Percentiles rank a stretch among this genome's conserved stretches.
Evolutionary conservation across 2,888 invertebrate species (phyloP).

Genomic region (Polyommatus iphigenia): DNA sequence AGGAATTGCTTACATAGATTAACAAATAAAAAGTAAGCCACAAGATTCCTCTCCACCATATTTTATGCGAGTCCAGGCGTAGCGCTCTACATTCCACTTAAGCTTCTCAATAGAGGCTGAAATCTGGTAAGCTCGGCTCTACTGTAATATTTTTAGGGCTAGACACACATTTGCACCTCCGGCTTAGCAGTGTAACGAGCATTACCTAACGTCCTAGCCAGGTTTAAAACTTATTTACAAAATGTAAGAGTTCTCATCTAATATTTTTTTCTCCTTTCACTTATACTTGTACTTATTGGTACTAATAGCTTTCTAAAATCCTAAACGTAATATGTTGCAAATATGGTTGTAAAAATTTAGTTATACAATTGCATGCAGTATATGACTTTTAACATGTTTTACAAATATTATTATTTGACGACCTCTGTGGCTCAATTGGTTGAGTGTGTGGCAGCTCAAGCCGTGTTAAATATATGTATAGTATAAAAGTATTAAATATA

Average conservation of each 20-base stretch:
- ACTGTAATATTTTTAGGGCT: slow-evolving; percentile 28
- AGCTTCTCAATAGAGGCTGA: slow-evolving; percentile 40
- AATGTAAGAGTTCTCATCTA: not conserved
- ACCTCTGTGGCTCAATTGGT: too few relatives aligned
- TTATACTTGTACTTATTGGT: not conserved
- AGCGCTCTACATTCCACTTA: slow-evolving; percentile 39
- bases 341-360: too few relatives aligned
- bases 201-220: not conserved
- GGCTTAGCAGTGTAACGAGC: slow-evolving; percentile 26
- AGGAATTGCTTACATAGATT: slow-evolving; percentile 28
- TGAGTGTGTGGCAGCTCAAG: too few relatives aligned
- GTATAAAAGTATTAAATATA: too few relatives aligned
- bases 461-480: too few relatives aligned
- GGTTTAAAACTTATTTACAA: not conserved
- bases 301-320: too few relatives aligned
- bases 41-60: slow-evolving; percentile 35
- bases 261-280: not conserved
- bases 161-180: slow-evolving; percentile 21
- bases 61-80: slow-evolving; percentile 38
- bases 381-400: too few relatives aligned
- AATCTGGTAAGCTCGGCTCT: slow-evolving; percentile 39
- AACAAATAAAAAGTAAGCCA: slow-evolving; percentile 31
- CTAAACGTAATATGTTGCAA: too few relatives aligned
- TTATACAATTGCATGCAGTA: too few relatives aligned
- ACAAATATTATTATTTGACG: too few relatives aligned